Base-by-base conservation (phyloP, 1,140 invertebrate genomes). In the Zaprionus ornatus region DNA sequence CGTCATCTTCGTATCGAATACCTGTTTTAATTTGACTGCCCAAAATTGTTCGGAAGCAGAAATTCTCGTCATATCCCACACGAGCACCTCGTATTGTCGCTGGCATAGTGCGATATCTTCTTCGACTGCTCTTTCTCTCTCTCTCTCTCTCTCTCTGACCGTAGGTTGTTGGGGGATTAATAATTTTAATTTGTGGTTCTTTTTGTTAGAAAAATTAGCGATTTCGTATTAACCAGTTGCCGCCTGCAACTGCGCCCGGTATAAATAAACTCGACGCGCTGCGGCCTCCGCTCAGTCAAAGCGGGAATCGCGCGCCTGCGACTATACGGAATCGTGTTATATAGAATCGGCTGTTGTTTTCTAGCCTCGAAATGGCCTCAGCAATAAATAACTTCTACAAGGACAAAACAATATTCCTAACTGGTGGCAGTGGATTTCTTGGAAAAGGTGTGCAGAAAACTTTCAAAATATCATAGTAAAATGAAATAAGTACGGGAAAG, bases 341-440 rank as follows among this genome's bases (percentile, higher is more conserved):
- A 63, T 27, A 56, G 25, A 70, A 54, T 37, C n/a, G 7, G 15
- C 17, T 54, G 2, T 9, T 45, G 2, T 17, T 9, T 17, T 7
- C n/a, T 32, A 32, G n/a, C 3, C 15, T 19, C 57, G 32, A 23
- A 32, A 81, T 79, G 83, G 52, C 59, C 19, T 70, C 87, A 12
- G 76, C 79, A 54, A 94, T 96, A 15, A 93, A 94, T 63, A 72
- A 88, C n/a, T 95, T 95, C 91, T 96, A 94, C 80, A 94, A 93
- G 57, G 92, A 94, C 57, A 94, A 94, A 86, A 93, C 91, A 67
- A 92, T 95, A 59, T 95, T 97, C 80, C 82, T 95, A 77, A 95
- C 95, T 0, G 95, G 95, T 17, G 95, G 94, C 9, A 96, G 95
- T 55, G 96, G 96, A 59, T 97, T 97, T 92, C 93, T 97, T 79